Conservation (phyloP, 2,113 vertebrate genomes). For the cattle (Bos taurus) region ARS-UCD2.0 NC_037340.1:64324001-64324500, state of each 20-base stretch:
- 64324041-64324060: neutral
- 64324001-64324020: neutral
- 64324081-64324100: neutral
- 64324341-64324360: neutral
- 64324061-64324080: neutral
- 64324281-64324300: neutral
- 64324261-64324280: neutral
- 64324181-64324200: neutral
- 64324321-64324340: neutral
- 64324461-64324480: neutral
- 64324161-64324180: neutral
- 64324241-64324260: neutral
- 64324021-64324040: neutral
- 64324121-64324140: neutral
- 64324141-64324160: neutral
- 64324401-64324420: neutral
- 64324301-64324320: neutral
- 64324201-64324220: neutral
- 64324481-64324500: neutral
- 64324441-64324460: neutral
- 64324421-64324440: neutral
- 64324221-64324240: neutral
- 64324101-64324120: neutral
- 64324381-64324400: neutral
- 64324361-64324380: neutral